Percentiles rank a stretch among this genome's conserved stretches.
Conservation (phyloP, 2,888 invertebrate genomes). For the Aporophyla lueneburgensis region DNA sequence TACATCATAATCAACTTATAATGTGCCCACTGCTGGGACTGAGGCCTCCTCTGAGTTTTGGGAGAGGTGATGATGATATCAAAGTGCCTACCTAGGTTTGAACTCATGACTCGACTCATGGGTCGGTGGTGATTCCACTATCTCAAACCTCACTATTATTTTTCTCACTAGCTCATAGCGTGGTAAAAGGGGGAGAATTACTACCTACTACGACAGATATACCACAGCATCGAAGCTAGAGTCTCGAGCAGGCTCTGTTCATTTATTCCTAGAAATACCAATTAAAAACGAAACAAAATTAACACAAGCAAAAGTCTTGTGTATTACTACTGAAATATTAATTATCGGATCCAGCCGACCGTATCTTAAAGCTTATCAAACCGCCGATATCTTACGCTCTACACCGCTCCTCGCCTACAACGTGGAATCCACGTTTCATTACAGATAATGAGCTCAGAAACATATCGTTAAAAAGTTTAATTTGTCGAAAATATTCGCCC, state of each 20-base stretch:
- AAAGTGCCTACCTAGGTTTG: too few relatives aligned
- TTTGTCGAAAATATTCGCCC: constrained; percentile 38
- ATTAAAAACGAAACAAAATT: background rate
- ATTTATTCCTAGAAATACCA: background rate
- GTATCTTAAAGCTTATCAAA: constrained; percentile 38
- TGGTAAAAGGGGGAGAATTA: background rate
- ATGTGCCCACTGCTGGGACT: too few relatives aligned
- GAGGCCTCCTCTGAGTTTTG: too few relatives aligned
- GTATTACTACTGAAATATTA: background rate
- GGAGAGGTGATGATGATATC: too few relatives aligned
- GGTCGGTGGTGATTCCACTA: too few relatives aligned
- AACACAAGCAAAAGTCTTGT: background rate
- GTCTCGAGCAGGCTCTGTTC: background rate
- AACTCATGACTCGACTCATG: too few relatives aligned
- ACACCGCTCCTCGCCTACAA: constrained; percentile 61
- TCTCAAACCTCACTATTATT: background rate
- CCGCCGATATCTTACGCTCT: constrained; percentile 56
- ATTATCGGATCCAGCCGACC: constrained; percentile 5
- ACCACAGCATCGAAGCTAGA: background rate
- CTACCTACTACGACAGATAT: background rate
- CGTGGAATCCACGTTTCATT: constrained; percentile 76
- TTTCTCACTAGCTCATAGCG: background rate
- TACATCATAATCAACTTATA: too few relatives aligned
- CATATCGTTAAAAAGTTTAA: constrained; percentile 52
- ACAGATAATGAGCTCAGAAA: constrained; percentile 37